Base-by-base conservation (phyloP, 1,140 invertebrate genomes). In the Drosophila tristis region DNA sequence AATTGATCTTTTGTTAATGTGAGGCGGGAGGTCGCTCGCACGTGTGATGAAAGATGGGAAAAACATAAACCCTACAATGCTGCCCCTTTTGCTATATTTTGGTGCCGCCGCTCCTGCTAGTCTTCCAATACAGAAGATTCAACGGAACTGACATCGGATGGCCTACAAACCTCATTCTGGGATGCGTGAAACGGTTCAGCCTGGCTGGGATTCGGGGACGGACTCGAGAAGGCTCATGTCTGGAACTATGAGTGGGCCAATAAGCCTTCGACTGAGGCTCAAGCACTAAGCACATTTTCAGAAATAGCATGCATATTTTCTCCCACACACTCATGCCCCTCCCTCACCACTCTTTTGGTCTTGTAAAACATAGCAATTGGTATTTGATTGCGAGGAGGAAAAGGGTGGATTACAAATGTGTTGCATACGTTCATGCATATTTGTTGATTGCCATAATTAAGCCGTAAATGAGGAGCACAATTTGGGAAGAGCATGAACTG, bases 371-470 rank as follows among this genome's bases (percentile, higher is more conserved):
- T 47, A 6, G 78, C 56, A 68, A 81, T 81, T 77, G 60, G 57
- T 79, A 82, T 82, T 82, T 59, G 56, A 35, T 43, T 13, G 42
- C n/a, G 11, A n/a, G 39, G 49, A 26, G 35, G 0, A 16, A 16
- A 16, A 16, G 55, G 26, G 15, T 25, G 35, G 4, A 11, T n/a
- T 35, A 4, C 16, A 85, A 77, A 80, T 78, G 81, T 80, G 73
- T 71, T 80, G 68, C 62, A 86, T 86, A 86, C 73, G 80, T 84
- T 81, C 71, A 48, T 78, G 81, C 81, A 87, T 87, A 87, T 77
- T 81, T 78, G 68, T 81, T 70, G 74, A 86, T 86, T 86, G 81
- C 64, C 78, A 87, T 86, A 86, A 86, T 86, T 86, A 86, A 86
- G 82, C 85, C 79, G 82, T 87, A 86, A 87, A 81, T 82, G 82